Evolutionary conservation across 2,113 vertebrate genomes (phyloP).

Genomic region (Anhinga anhinga): DNA sequence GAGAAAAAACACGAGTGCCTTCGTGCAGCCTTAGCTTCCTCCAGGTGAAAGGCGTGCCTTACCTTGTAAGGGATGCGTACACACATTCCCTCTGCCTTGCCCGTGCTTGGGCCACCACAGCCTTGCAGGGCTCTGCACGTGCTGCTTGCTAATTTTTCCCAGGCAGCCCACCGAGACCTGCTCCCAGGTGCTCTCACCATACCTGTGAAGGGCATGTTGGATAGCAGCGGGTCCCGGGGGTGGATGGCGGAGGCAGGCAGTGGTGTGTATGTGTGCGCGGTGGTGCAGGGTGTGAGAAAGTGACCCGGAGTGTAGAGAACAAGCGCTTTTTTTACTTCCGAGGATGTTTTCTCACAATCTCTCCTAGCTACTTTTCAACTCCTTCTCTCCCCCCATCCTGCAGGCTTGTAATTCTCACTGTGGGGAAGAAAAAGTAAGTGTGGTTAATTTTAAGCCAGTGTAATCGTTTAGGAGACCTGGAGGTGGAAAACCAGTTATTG

Average conservation of each 20-base stretch:
- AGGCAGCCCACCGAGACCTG: fast-evolving
- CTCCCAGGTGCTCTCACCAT: background rate
- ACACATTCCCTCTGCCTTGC: fast-evolving
- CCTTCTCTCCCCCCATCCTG: background rate
- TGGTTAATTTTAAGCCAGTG: slow-evolving; percentile 50
- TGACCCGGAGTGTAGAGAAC: background rate
- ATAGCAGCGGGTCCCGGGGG: background rate
- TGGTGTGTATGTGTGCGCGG: too few relatives aligned
- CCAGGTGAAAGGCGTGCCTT: background rate
- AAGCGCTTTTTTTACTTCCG: fast-evolving
- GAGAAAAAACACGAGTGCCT: background rate
- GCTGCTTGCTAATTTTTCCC: background rate
- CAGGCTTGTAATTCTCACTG: background rate
- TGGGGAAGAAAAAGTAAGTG: background rate
- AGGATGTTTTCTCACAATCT: background rate
- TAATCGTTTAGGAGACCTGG: background rate
- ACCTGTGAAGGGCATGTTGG: background rate
- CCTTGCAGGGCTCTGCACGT: fast-evolving
- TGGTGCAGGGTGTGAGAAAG: background rate
- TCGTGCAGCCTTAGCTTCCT: background rate
- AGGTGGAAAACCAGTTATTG: slow-evolving; percentile 40
- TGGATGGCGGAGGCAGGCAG: background rate
- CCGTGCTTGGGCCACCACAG: fast-evolving
- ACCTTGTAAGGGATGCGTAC: fast-evolving
- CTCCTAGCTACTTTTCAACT: background rate